These are phyloP conservation scores for Fragum whitleyi DNA, from an alignment of 2,888 invertebrate genomes.

Conservation along the genomic window DNA sequence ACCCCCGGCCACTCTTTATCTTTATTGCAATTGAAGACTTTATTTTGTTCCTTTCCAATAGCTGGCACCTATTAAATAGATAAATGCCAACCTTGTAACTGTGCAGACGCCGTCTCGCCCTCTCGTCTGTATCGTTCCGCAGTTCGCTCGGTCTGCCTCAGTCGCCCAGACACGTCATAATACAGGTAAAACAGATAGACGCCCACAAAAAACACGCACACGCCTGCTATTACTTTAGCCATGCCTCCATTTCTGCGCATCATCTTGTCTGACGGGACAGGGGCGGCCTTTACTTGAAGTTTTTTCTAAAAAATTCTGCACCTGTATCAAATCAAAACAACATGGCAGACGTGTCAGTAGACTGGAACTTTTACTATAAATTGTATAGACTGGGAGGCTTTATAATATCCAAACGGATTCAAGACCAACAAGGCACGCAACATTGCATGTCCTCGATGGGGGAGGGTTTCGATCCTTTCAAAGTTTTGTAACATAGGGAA, in stretches of 20 bases:
- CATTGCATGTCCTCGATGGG: no score
- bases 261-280: slow-evolving; percentile 46
- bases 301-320: not conserved
- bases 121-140: slow-evolving; percentile 76
- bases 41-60: no score
- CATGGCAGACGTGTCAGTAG: slow-evolving; percentile 75
- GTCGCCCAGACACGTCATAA: slow-evolving; percentile 71
- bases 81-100: slow-evolving; percentile 75
- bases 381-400: not conserved
- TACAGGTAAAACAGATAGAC: slow-evolving; percentile 78
- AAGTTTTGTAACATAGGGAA: no score
- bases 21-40: no score
- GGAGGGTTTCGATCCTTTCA: no score
- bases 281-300: not conserved
- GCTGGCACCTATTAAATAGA: no score
- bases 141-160: slow-evolving; percentile 75
- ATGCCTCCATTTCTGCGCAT: slow-evolving; percentile 71
- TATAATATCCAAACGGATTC: no score
- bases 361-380: not conserved
- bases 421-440: no score
- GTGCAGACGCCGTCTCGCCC: slow-evolving; percentile 76
- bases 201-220: slow-evolving; percentile 65
- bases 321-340: slow-evolving; percentile 63
- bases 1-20: no score
- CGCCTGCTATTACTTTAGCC: slow-evolving; percentile 69